Evolutionary conservation across 2,113 vertebrate species (phyloP).

Genomic region (Barbus barbus): DNA sequence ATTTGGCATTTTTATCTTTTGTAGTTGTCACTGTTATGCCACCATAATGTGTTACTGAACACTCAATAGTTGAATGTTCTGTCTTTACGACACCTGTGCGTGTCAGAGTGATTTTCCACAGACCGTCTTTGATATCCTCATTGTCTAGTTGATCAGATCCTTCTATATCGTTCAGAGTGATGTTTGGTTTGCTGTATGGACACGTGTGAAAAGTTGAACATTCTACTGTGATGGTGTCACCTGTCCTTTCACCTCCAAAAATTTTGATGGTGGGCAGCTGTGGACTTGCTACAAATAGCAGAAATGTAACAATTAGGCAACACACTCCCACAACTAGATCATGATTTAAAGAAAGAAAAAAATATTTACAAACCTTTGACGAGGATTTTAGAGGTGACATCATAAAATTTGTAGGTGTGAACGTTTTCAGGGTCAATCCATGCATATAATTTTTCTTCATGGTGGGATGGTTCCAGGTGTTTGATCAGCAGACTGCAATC

Average conservation of each 20-base stretch:
- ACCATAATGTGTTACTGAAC: constrained; percentile 6
- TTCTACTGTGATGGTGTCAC: not conserved
- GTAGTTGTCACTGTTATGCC: not conserved
- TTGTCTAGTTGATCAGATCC: not conserved
- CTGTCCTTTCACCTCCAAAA: not conserved
- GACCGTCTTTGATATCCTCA: not conserved
- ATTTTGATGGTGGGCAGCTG: not conserved
- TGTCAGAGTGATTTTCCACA: too few species aligned
- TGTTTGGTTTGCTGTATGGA: too few species aligned
- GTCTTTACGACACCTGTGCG: too few species aligned
- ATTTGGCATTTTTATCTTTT: constrained; percentile 38
- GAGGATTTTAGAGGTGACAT: constrained; percentile 59
- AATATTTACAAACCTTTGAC: constrained; percentile 21
- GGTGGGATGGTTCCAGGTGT: constrained; percentile 6
- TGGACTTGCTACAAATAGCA: not conserved
- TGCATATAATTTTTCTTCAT: constrained; percentile 61
- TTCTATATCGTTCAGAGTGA: too few species aligned
- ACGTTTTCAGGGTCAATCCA: constrained; percentile 69
- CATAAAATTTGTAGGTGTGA: constrained; percentile 57
- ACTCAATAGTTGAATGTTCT: too few species aligned
- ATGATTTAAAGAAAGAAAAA: not conserved
- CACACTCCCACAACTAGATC: not conserved
- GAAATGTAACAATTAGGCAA: not conserved
- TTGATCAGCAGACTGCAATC: constrained; percentile 58
- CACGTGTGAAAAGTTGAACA: too few species aligned